Percentiles rank a stretch among this genome's conserved stretches.
phyloP scores from a whole-genome alignment of 2,113 vertebrate genomes.

The Odocoileus virginianus region DNA sequence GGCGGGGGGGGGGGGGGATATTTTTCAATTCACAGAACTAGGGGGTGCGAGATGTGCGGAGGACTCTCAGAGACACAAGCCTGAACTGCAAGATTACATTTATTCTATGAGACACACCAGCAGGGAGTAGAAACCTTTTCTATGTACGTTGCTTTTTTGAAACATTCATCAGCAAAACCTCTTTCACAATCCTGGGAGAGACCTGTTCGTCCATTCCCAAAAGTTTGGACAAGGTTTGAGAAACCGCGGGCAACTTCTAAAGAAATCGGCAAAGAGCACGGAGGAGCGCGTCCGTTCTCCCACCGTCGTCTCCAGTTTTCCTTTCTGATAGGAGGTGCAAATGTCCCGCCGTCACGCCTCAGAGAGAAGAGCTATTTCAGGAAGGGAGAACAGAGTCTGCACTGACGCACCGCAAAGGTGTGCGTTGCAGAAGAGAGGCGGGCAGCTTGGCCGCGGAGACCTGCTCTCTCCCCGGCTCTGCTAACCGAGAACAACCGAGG shows the following conservation, averaged over 20 bases:
- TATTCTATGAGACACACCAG: not conserved
- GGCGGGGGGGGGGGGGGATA: accelerated
- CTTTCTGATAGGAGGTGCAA: accelerated
- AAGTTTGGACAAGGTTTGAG: not conserved
- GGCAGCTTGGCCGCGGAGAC: accelerated
- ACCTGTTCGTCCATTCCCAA: not conserved
- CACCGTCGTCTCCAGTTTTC: not conserved
- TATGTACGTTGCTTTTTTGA: not conserved
- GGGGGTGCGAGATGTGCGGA: not conserved
- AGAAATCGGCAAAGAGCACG: not conserved
- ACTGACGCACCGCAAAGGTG: not conserved
- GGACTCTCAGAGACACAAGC: not conserved
- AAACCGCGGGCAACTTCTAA: not conserved
- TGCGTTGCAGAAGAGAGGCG: accelerated
- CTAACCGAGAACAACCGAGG: accelerated
- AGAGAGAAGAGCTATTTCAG: not conserved
- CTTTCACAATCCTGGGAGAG: not conserved
- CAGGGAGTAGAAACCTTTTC: not conserved
- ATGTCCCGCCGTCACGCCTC: not conserved
- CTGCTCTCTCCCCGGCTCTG: accelerated
- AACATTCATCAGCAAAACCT: not conserved
- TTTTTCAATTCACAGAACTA: not conserved
- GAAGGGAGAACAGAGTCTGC: not conserved
- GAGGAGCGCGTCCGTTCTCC: not conserved
- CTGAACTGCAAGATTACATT: not conserved